A percentile compares a stretch with the other conserved stretches of the same genome.
Evolutionary conservation across 2,888 invertebrate species (phyloP).

Genomic region (Eupithecia pulchellata): DNA sequence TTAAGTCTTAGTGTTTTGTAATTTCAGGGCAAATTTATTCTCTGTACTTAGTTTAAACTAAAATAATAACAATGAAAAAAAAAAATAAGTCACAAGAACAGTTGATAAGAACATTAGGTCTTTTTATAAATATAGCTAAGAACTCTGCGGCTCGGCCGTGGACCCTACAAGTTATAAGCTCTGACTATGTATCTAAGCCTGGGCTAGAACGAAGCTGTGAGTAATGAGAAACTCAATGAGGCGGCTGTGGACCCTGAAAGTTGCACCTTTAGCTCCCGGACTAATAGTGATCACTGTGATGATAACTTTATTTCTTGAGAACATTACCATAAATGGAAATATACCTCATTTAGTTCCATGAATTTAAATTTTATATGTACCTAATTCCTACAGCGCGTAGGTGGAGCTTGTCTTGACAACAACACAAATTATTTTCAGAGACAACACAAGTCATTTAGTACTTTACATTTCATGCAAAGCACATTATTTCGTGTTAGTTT

Average conservation of each 20-base stretch:
- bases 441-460: not conserved
- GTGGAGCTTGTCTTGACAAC: not conserved
- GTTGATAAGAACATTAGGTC: not conserved
- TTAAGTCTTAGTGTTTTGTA: too few species aligned
- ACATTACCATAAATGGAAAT: not conserved
- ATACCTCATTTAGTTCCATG: not conserved
- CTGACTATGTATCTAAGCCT: too few species aligned
- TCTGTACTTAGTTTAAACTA: too few species aligned
- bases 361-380: not conserved
- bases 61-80: too few species aligned
- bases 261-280: not conserved
- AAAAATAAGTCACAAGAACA: too few species aligned
- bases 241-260: not conserved
- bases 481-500: slow-evolving; percentile 18
- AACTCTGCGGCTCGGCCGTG: not conserved
- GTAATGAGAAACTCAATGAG: not conserved
- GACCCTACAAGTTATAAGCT: not conserved
- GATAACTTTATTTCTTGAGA: not conserved
- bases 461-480: slow-evolving; percentile 9
- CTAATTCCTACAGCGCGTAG: not conserved
- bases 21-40: too few species aligned
- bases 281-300: not conserved
- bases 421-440: not conserved
- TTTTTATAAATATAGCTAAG: too few species aligned
- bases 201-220: not conserved